Conservation (phyloP, 2,113 vertebrate genomes). For the Serilophus lunatus region DNA sequence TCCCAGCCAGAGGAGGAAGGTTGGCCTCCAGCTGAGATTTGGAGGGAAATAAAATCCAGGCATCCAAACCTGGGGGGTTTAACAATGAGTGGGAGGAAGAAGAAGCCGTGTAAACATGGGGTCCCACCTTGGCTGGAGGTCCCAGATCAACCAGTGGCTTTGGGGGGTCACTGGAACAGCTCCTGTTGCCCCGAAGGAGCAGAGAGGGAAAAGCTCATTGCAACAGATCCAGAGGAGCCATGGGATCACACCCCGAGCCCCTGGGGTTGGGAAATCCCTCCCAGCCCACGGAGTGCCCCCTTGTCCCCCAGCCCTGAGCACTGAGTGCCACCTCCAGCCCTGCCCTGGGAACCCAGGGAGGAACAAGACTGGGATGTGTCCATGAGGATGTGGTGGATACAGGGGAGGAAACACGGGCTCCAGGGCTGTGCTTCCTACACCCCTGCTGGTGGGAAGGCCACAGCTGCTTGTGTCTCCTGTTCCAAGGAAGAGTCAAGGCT, state of each 20-base stretch:
- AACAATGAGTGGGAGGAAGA: not conserved
- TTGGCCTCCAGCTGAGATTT: fast-evolving
- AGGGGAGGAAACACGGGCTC: not conserved
- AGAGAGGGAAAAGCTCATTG: not conserved
- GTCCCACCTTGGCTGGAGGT: not conserved
- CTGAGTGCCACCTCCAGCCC: not conserved
- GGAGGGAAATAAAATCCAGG: not conserved
- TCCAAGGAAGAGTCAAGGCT: not conserved
- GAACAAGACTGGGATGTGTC: not conserved
- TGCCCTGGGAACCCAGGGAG: too few species aligned
- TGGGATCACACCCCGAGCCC: not conserved
- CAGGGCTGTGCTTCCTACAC: not conserved
- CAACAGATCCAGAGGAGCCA: not conserved
- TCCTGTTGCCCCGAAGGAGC: not conserved
- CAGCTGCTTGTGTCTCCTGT: not conserved
- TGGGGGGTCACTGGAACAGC: not conserved
- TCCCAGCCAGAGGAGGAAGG: not conserved
- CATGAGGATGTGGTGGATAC: not conserved
- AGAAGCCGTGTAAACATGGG: fast-evolving
- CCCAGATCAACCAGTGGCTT: not conserved
- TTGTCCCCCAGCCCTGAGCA: not conserved
- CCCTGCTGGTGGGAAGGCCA: not conserved
- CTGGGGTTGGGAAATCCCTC: not conserved
- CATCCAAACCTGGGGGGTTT: not conserved
- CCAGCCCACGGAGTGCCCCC: not conserved